Evolutionary conservation across 2,797 vertebrate genomes (phyloP).

Genomic region (Hypotaenidia philippensis): DNA sequence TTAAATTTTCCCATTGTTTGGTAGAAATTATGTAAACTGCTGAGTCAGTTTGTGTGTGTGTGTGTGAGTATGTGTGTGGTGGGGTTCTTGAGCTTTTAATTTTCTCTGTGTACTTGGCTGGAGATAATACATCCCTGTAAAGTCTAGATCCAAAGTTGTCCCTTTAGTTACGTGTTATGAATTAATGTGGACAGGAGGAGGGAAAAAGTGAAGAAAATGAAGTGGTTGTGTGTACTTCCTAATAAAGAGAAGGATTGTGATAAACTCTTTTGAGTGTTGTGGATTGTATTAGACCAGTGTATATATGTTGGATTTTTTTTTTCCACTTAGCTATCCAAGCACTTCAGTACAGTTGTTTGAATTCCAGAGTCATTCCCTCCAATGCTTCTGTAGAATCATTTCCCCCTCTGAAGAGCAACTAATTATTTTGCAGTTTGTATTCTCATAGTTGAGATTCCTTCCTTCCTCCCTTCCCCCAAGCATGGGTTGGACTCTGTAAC

Average conservation of each 20-base stretch:
- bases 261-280: not conserved
- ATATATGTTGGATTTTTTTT: conserved; percentile 12
- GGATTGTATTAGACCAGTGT: not conserved
- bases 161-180: not conserved
- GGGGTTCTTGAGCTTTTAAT: not conserved
- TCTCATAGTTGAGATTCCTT: conserved; percentile 44
- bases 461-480: not conserved
- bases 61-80: not conserved
- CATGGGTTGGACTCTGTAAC: not conserved
- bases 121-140: not conserved
- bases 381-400: not conserved
- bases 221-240: not conserved
- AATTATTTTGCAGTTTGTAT: conserved; percentile 35
- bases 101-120: not conserved
- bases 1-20: not conserved
- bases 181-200: not conserved
- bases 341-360: conserved; percentile 29
- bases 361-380: conserved; percentile 16
- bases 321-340: conserved; percentile 22
- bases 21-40: not conserved
- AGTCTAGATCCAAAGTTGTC: not conserved
- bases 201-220: not conserved
- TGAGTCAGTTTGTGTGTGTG: not conserved
- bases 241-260: not conserved
- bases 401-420: not conserved